phyloP scores from a whole-genome alignment of 1,140 invertebrate species.

The Tribolium castaneum region DNA sequence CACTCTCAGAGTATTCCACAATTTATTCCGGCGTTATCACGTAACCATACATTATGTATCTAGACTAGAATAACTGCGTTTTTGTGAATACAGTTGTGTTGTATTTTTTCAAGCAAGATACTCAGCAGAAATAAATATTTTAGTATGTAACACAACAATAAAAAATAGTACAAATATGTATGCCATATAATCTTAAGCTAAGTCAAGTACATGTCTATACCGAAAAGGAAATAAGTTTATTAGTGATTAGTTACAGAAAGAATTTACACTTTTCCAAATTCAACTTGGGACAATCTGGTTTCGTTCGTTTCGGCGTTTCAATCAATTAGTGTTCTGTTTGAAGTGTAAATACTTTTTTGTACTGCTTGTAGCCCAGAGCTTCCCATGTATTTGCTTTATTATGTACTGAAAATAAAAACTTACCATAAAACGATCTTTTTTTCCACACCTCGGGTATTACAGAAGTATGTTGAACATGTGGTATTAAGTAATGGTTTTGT shows the following conservation, averaged over 20 bases:
- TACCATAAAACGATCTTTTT: not conserved
- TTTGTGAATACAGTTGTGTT: not conserved
- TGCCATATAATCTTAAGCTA: constrained; percentile 44
- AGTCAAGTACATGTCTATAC: constrained; percentile 38
- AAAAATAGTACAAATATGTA: constrained; percentile 46
- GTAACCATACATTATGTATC: not conserved
- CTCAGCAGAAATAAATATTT: constrained; percentile 14
- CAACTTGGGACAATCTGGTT: constrained; percentile 26
- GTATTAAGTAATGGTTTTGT: too few species aligned
- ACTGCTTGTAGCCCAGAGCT: constrained; percentile 52
- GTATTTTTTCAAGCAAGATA: not conserved
- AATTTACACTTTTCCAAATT: constrained; percentile 37
- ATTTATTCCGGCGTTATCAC: not conserved
- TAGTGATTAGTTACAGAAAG: constrained; percentile 42
- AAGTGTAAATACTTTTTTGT: constrained; percentile 43
- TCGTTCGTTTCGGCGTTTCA: not conserved
- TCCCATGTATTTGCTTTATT: constrained; percentile 51
- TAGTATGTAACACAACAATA: constrained; percentile 34
- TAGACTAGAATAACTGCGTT: not conserved
- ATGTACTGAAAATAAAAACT: constrained; percentile 30
- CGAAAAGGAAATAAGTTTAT: constrained; percentile 27
- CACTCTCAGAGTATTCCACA: not conserved
- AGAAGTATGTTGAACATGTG: too few species aligned
- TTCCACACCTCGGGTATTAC: too few species aligned
- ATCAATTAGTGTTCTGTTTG: not conserved